Evolutionary conservation across 2,888 invertebrate species (phyloP), one percentile per base, ranked within the genome.

Genomic region (Athalia cordata): DNA sequence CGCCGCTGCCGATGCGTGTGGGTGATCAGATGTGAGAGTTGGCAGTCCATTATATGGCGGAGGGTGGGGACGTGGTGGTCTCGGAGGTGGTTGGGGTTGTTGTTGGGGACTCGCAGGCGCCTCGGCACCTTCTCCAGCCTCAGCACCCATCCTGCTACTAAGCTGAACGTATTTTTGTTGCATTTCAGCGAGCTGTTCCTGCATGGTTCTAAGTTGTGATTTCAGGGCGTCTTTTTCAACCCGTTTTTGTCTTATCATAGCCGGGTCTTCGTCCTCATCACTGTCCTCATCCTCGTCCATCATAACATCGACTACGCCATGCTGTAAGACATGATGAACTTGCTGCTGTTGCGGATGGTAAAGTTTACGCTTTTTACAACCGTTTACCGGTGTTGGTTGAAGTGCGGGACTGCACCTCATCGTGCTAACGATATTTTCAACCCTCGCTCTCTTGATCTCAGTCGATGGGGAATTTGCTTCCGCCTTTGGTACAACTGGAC

Each of bases 261-360:
- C 94, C 79, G 95, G 94, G 85, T 94, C 94, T 84, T 94, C 93
- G 84, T 95, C 95, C 85, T 96, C 95, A 81, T 95, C 95, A 82
- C 95, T 96, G 79, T 95, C 95, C 80, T 95, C 95, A 83, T 94
- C 94, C 79, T 93, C 92, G 78, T 93, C 93, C 72, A 93, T 91
- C 90, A 94, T 93, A 80, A 92, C 90, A 84, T 92, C 92, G 83
- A 91, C 92, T 81, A 93, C 89, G 79, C 92, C 92, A 43, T 93
- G 91, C 77, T 94, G 94, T 76, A 93, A 91, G 79, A 92, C 92
- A 77, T 93, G 90, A 66, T 92, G 92, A 3, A 92, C 92, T 87
- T 96, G 96, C 90, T 98, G 97, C 88, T 98, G 98, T 90, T 98
- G 97, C 9, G 98, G 98, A 87, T 98, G 97, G 89, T 98, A 98